Evolutionary conservation across 92 coral and sea anemone genomes (phyloP).

Genomic region (Phenganax marumi): DNA sequence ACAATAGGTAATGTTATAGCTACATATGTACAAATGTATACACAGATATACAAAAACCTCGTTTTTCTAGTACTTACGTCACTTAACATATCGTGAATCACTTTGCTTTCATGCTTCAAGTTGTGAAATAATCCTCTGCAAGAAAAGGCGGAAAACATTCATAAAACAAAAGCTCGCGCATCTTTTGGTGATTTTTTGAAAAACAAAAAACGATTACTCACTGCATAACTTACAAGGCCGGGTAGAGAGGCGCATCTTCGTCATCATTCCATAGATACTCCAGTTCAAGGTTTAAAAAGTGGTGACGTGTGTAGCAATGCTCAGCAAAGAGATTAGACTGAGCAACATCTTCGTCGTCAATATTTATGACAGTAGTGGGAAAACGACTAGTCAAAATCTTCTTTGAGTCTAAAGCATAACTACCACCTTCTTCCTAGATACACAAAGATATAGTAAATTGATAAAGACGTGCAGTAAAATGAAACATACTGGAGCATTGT

Average conservation of each 20-base stretch:
- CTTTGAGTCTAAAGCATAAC: constrained; percentile 67
- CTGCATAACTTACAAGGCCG: constrained; percentile 52
- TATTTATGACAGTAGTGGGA: constrained; percentile 85
- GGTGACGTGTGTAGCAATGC: constrained; percentile 76
- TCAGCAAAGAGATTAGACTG: constrained; percentile 82
- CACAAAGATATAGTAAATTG: constrained; percentile 10
- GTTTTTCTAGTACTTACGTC: constrained; percentile 2
- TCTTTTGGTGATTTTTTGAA: background rate
- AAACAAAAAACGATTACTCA: background rate
- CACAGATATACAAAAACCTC: background rate
- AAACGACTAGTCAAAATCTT: constrained; percentile 80
- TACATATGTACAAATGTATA: no score
- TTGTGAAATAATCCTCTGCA: constrained; percentile 39
- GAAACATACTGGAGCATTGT: background rate
- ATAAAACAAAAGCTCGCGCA: background rate
- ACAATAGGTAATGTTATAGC: no score
- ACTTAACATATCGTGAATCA: constrained; percentile 37
- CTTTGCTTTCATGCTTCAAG: constrained; percentile 36
- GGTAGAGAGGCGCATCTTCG: constrained; percentile 79
- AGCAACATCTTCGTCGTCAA: constrained; percentile 74
- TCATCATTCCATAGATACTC: constrained; percentile 76
- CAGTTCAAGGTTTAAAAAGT: constrained; percentile 80
- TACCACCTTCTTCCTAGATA: constrained; percentile 63
- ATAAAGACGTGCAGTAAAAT: background rate
- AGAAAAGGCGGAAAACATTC: background rate